phyloP scores from a whole-genome alignment of 2,888 invertebrate species.

The Eupithecia exiguata region DNA sequence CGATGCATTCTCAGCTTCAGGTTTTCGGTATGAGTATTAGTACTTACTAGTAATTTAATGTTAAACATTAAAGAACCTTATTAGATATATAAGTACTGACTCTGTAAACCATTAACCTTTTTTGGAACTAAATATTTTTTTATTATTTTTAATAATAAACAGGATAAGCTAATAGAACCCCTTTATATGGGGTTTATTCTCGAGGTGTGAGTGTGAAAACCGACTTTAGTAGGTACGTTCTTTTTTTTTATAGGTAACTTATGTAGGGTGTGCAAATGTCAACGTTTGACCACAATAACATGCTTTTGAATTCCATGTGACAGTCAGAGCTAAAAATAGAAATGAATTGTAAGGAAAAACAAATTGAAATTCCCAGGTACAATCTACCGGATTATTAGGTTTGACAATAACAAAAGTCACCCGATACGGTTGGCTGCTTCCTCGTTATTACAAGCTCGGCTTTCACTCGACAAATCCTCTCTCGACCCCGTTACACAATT shows the following conservation, averaged over 20 bases:
- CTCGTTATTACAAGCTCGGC: conserved; percentile 23
- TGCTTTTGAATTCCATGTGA: background rate
- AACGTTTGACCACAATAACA: background rate
- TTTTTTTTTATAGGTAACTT: background rate
- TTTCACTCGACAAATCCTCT: conserved; percentile 7
- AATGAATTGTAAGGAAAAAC: conserved; percentile 4
- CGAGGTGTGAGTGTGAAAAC: background rate
- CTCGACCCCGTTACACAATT: conserved; percentile 12
- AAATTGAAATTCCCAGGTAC: conserved; percentile 8
- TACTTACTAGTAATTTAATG: too few relatives aligned
- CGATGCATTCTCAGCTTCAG: too few relatives aligned
- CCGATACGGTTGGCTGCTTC: conserved; percentile 25
- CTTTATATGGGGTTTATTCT: background rate
- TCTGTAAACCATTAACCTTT: too few relatives aligned
- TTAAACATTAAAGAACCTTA: too few relatives aligned
- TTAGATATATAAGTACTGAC: too few relatives aligned
- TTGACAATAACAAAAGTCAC: conserved; percentile 27
- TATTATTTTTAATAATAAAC: too few relatives aligned
- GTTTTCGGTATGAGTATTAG: too few relatives aligned
- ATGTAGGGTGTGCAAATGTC: background rate
- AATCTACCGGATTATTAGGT: conserved; percentile 16
- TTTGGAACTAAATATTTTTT: too few relatives aligned
- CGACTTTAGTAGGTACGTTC: background rate
- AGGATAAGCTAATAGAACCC: background rate
- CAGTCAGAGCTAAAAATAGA: background rate